Percentiles rank a stretch among this genome's conserved stretches.
Conservation (phyloP, 2,797 vertebrate species). For the Nasua narica region DNA sequence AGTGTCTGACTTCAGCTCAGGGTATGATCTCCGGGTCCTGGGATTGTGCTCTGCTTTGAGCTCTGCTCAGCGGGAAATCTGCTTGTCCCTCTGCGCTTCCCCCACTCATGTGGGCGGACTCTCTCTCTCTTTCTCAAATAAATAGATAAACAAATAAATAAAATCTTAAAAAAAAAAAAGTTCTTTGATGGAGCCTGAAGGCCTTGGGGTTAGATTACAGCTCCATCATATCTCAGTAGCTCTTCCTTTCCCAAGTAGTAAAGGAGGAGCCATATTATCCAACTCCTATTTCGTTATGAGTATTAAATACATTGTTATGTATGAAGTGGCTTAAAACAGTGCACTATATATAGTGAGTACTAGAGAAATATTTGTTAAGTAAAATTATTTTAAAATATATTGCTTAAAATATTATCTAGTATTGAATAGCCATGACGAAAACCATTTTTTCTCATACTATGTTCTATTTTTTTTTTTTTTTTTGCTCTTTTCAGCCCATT, state of each 20-base stretch:
- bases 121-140: background rate
- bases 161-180: background rate
- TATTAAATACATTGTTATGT: background rate
- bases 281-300: background rate
- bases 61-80: background rate
- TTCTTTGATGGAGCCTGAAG: background rate
- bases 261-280: background rate
- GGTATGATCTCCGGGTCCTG: background rate
- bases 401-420: background rate
- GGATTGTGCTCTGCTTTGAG: background rate
- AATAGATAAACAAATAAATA: background rate
- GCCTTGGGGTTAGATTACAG: background rate
- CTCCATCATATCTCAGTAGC: background rate
- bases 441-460: background rate
- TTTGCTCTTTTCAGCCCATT: background rate
- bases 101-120: fast-evolving
- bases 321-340: background rate
- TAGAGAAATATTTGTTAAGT: background rate
- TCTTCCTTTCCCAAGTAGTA: background rate
- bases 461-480: background rate
- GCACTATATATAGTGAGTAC: background rate
- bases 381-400: background rate
- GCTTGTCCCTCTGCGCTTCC: background rate
- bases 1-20: background rate
- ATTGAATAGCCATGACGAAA: background rate